A percentile compares a stretch with the other conserved stretches of the same genome.
Evolutionary conservation across 2,797 vertebrate genomes (phyloP).

Genomic region (Channallabes apus): DNA sequence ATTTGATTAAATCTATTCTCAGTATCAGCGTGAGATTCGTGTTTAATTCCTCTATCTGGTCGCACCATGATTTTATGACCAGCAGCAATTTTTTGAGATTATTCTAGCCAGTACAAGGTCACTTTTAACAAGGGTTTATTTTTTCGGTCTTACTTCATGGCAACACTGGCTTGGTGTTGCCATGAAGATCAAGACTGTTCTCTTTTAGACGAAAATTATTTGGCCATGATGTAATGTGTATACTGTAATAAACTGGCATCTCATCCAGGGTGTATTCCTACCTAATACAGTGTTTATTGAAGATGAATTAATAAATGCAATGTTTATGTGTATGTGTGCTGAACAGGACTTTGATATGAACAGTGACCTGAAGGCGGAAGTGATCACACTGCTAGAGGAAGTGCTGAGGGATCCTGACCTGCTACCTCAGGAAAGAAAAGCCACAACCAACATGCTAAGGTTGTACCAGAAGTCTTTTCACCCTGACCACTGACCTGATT

Average conservation of each 20-base stretch:
- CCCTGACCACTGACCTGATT: neutral
- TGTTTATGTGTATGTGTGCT: neutral
- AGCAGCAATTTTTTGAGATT: neutral
- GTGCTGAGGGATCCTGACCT: constrained; percentile 91
- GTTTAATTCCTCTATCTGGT: neutral
- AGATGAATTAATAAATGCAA: neutral
- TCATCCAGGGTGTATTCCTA: neutral
- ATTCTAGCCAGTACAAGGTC: neutral
- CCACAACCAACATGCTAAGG: constrained; percentile 90
- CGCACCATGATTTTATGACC: neutral
- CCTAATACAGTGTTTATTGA: too few relatives aligned
- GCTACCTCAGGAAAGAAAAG: constrained; percentile 93
- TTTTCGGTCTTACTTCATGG: neutral
- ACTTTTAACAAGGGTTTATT: neutral
- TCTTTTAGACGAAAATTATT: neutral
- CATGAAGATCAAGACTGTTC: neutral
- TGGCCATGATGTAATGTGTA: neutral
- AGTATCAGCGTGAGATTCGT: neutral
- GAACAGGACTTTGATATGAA: constrained; percentile 92
- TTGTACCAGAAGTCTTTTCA: constrained; percentile 50
- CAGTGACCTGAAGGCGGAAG: constrained; percentile 85
- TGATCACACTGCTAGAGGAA: constrained; percentile 89
- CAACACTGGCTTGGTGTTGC: too few relatives aligned
- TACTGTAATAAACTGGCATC: neutral
- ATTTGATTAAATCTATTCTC: neutral